Percentiles rank a stretch among this genome's conserved stretches.
Conservation (phyloP, 35 echinoderm and acorn worm species). For the Heliocidaris tuberculata region DNA sequence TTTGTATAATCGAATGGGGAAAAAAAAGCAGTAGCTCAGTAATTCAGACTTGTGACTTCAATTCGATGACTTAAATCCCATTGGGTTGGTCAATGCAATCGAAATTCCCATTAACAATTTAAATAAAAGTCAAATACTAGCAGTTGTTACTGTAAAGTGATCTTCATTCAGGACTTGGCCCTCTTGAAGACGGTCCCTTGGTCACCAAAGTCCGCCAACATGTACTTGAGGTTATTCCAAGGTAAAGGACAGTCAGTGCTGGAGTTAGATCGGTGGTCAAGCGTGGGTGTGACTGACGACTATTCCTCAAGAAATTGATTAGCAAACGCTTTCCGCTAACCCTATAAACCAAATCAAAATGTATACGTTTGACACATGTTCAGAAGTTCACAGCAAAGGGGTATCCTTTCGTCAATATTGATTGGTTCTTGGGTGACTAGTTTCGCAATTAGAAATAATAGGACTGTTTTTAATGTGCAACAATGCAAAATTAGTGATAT, state of each 20-base stretch:
- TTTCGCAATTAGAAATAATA: no score
- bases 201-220: background rate
- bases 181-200: background rate
- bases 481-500: no score
- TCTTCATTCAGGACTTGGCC: background rate
- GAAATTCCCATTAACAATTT: background rate
- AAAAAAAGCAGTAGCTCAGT: no score
- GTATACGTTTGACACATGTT: no score
- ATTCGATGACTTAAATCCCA: background rate
- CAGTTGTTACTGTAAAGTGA: background rate
- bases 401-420: no score
- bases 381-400: no score
- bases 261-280: background rate
- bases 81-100: background rate
- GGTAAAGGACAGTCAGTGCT: background rate
- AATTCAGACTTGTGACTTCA: no score
- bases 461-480: no score
- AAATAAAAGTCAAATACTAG: conserved; percentile 13
- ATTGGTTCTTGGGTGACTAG: no score
- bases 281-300: background rate
- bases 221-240: background rate
- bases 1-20: no score
- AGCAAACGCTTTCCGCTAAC: background rate
- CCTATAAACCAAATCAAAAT: no score
- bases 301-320: background rate